Base-by-base conservation (phyloP, 2,888 invertebrate species). In the Eulithis testata region DNA sequence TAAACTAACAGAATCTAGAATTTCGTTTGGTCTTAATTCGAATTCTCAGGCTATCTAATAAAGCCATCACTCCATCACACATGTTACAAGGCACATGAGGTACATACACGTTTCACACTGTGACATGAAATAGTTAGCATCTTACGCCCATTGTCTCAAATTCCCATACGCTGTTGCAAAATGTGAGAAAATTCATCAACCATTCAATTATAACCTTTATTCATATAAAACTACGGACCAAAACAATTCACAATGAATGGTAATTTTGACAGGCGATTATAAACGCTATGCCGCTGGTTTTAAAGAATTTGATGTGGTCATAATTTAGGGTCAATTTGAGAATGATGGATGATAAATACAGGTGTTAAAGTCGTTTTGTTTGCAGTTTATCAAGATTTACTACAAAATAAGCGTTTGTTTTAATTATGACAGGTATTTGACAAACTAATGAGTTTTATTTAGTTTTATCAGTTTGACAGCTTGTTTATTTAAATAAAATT, bases 141-240 rank as follows among this genome's bases (percentile, higher is more conserved):
- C 68, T 62, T 57, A 54, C 63, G 50, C 63, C 70, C 73, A 77
- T 80, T 80, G 81, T 78, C 72, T 59, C 2, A 37, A 9, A 65
- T 78, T 82, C 81, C 75, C 80, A 78, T 70, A 73, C 62, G 50
- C 50, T 21, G 54, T 78, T 80, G 65, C 76, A 65, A 72, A 73
- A 75, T 72, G 70, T 77, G 77, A 73, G 77, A 76, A 75, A 63
- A 59, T 31, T 36, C 8, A 31, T 27, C 8, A 21, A n/a, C 36
- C 49, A 50, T 57, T 50, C 63, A 14, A 67, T 53, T 51, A 45
- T 50, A 7, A 60, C 53, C 57, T 45, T 14, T 61, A 63, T 51
- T 11, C 4, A n/a, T 8, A 51, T 12, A 52, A 9, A 0, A 2
- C 0, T 14, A 55, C 47, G 36, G 11, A 7, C 49, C 5, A 11